Base-by-base conservation (phyloP, 2,888 invertebrate species). In the Ellobium chinense region DNA sequence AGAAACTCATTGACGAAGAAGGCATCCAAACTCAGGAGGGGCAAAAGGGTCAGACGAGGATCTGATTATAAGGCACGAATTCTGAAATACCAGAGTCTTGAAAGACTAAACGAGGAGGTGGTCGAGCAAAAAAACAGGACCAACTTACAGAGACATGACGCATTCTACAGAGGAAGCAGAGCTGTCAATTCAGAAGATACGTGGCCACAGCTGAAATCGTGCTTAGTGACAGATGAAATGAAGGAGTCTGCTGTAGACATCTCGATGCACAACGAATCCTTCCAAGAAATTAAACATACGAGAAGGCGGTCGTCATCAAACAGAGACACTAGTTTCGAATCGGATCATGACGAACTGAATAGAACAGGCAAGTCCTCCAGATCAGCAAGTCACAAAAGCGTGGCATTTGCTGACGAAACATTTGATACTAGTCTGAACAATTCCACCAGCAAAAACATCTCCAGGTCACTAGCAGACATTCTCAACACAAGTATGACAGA, bases 401-500 rank as follows among this genome's bases (percentile, higher is more conserved):
- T 70, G 14, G 77, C 73, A 24, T 79, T 79, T 37, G 72, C 72
- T n/a, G 78, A 78, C 62, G 78, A 78, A 4, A 63, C 62, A 14
- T 70, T 46, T 3, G 62, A 60, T 34, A 68, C 69, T 2, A 68
- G 68, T 39, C 68, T 77, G n/a, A 54, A 68, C 4, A 31, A 72
- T 34, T 46, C 70, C 21, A 70, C 36, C 62, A 31, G 36, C 18
- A 72, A 56, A 72, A 65, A 63, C 29, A 63, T 54, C 27, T 72
- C 78, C 18, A 76, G 36, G 34, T 76, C 74, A n/a, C 62, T 84
- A 29, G 84, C 84, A 12, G 84, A 83, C 56, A 81, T 84, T 24
- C 65, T 84, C 21, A 80, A 75, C 27, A 74, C 76, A 18, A 83
- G 83, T 54, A 24, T 84, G 27, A 63, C 72, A 12, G 78, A 80